Evolutionary conservation across 1,140 invertebrate species (phyloP).

Genomic region (Leptopilina clavipes): DNA sequence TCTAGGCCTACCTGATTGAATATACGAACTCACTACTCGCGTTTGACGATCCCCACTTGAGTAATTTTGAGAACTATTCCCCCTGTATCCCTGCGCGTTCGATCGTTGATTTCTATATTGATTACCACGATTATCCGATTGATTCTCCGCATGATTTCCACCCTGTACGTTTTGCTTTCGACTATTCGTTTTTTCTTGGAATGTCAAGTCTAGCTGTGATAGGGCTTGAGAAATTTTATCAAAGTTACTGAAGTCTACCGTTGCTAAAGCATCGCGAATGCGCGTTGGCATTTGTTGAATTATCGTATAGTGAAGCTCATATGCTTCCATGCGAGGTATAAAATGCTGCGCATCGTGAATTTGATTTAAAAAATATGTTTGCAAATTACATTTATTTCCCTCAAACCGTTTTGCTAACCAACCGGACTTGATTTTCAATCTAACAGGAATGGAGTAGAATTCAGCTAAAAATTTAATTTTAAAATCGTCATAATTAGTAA

Average conservation of each 20-base stretch:
- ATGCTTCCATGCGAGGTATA: background rate
- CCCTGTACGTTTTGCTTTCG: too few species aligned
- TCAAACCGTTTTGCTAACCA: background rate
- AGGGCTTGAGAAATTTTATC: background rate
- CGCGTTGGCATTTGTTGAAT: background rate
- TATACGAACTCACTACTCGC: too few species aligned
- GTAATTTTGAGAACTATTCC: too few species aligned
- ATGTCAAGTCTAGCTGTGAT: background rate
- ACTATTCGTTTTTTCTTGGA: background rate
- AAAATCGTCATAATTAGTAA: background rate
- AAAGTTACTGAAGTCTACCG: background rate
- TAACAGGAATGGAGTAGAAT: background rate
- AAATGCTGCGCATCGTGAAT: background rate
- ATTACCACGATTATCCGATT: too few species aligned
- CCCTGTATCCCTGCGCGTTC: too few species aligned
- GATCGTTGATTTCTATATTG: background rate
- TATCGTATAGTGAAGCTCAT: background rate
- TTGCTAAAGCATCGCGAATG: background rate
- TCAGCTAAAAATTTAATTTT: background rate
- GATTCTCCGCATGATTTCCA: too few species aligned
- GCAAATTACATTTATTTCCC: background rate
- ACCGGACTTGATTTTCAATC: background rate
- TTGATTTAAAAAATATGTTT: slow-evolving; percentile 12
- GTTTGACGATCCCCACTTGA: too few species aligned
- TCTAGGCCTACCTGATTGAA: too few species aligned